These are phyloP conservation scores for Gavialis gangeticus DNA, from an alignment of 2,113 vertebrate genomes.

Conservation along the genomic window DNA sequence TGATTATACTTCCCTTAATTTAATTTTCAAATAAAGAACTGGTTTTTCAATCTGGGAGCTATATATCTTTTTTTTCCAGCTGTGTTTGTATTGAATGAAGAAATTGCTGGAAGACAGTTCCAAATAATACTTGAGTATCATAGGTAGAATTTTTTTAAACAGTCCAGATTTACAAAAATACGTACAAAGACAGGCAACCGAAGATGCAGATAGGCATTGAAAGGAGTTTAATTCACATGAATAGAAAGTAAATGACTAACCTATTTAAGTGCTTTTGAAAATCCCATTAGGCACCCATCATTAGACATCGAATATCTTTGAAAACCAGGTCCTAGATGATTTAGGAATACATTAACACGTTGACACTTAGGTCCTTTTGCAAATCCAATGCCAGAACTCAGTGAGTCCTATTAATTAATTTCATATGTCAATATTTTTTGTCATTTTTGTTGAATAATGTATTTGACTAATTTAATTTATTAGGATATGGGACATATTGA, in stretches of 20 bases:
- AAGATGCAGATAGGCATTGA: not conserved
- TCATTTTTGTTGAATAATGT: not conserved
- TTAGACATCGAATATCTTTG: too few species aligned
- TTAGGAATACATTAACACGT: not conserved
- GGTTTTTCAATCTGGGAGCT: not conserved
- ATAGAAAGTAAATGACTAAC: not conserved
- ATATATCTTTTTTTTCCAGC: not conserved
- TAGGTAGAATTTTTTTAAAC: not conserved
- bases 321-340: not conserved
- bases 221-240: not conserved
- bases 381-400: not conserved
- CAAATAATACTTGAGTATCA: not conserved
- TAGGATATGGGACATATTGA: not conserved
- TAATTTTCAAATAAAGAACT: not conserved
- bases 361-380: not conserved
- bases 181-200: not conserved
- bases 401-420: not conserved
- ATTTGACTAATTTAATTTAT: not conserved
- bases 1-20: not conserved
- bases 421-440: not conserved
- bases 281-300: not conserved
- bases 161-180: not conserved
- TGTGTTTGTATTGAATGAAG: not conserved
- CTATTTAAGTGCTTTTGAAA: not conserved
- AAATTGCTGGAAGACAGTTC: not conserved